phyloP scores from a whole-genome alignment of 2,113 vertebrate species.

The Aphyosemion australe region DNA sequence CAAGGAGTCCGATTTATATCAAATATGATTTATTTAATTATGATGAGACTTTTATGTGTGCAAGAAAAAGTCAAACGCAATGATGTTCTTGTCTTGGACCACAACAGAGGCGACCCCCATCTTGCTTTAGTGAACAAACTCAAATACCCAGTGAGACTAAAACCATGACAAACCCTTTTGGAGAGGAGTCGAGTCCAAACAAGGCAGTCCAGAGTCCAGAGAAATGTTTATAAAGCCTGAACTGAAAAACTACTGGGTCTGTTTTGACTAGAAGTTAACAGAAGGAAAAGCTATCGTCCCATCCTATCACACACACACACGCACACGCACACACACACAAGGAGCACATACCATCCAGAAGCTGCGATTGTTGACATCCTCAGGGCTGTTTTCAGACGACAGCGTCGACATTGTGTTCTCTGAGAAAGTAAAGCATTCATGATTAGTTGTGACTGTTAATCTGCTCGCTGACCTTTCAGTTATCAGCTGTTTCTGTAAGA shows the following conservation, averaged over 20 bases:
- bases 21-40: no score
- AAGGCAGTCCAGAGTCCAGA: not conserved
- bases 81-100: no score
- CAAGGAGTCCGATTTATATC: no score
- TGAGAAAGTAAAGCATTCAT: conserved; percentile 26
- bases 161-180: not conserved
- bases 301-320: not conserved
- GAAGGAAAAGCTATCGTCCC: not conserved
- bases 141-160: conserved; percentile 9
- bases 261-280: conserved; percentile 26
- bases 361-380: conserved; percentile 73
- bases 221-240: conserved; percentile 9
- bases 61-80: no score
- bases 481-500: not conserved
- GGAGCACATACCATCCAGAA: conserved; percentile 80
- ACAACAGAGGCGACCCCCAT: no score
- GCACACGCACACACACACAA: not conserved
- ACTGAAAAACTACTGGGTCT: conserved; percentile 14
- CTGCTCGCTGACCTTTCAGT: not conserved
- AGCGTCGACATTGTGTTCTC: conserved; percentile 72
- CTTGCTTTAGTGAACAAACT: not conserved
- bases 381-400: conserved; percentile 52
- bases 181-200: not conserved
- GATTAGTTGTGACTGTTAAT: conserved; percentile 1
- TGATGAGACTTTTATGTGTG: no score